Evolutionary conservation across 2,888 invertebrate species (phyloP), one percentile per base, ranked within the genome.

Genomic region (Proisotoma minuta): DNA sequence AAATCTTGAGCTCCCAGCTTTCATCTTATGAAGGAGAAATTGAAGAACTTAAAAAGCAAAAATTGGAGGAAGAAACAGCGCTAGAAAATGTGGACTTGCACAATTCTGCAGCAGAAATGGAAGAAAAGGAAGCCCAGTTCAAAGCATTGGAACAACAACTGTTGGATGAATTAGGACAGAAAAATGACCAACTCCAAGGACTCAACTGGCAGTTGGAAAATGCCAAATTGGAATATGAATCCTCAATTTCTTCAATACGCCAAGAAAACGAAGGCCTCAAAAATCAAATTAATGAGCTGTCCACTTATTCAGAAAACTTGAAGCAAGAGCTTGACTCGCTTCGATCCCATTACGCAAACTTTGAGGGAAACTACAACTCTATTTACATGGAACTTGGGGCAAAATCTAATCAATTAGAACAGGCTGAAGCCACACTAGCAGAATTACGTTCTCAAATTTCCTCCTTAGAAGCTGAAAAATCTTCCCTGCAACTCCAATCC

Each of bases 331-430:
- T 54, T 3, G 18, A 18, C 18, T 12, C 39, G 8, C 39, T 54
- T 5, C 18, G 39, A 20, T 34, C 22, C 8, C 54, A 34, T 18
- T 54, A 54, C 24, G 34, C 27, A 3, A 29, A 39, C n/a, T 18
- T 26, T 8, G 54, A 54, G n/a, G 15, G 20, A 5, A 54, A 18
- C 23, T 54, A 54, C n/a, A 54, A 54, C 40, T n/a, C 29, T 15
- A 8, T 54, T n/a, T 28, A 20, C 40, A 24, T 15, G 10, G 54
- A 54, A 23, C 20, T 54, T 22, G 2, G 3, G 4, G 39, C 29
- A 24, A 54, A 54, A 54, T 18, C 39, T 29, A 22, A 8, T 18
- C 26, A 54, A 54, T 3, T 54, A 39, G 54, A 54, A 22, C 3
- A 26, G 8, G 24, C 40, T n/a, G 23, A 15, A 4, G 12, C 54